These are phyloP conservation scores for Porites australiensis DNA, from an alignment of 64 coral and sea anemone genomes.

Conservation along the genomic window DNA sequence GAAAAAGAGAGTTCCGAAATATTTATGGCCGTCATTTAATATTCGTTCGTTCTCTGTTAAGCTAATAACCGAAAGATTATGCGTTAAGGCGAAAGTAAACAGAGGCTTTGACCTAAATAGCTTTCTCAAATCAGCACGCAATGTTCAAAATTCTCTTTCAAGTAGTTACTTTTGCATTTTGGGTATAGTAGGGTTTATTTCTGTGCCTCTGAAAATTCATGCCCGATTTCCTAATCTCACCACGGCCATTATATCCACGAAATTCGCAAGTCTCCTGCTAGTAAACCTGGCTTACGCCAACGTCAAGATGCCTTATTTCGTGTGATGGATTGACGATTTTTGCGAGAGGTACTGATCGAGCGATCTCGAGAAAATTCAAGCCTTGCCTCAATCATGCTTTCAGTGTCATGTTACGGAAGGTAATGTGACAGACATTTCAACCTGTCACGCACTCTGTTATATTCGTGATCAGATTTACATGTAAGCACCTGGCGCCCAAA, in stretches of 20 bases:
- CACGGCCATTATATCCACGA: too few species aligned
- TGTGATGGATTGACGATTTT: too few species aligned
- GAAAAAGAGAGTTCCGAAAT: not conserved
- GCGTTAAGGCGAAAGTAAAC: not conserved
- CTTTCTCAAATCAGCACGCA: not conserved
- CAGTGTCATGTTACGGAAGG: not conserved
- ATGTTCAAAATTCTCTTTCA: not conserved
- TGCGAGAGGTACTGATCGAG: too few species aligned
- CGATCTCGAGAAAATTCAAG: too few species aligned
- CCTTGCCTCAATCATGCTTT: not conserved
- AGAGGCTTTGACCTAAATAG: not conserved
- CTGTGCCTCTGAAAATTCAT: too few species aligned
- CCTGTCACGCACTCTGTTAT: not conserved
- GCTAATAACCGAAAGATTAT: not conserved
- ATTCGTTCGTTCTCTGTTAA: not conserved
- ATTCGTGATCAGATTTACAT: conserved; percentile 6
- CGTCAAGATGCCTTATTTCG: too few species aligned
- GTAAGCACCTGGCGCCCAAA: not conserved
- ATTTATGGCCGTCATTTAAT: not conserved
- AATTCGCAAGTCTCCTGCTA: too few species aligned
- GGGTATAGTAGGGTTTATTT: too few species aligned
- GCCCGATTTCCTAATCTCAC: too few species aligned
- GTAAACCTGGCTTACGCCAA: too few species aligned
- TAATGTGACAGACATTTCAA: not conserved
- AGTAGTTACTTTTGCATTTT: too few species aligned